Evolutionary conservation across 2,797 vertebrate species (phyloP).

Genomic region (Parauchenoglanis ngamensis): DNA sequence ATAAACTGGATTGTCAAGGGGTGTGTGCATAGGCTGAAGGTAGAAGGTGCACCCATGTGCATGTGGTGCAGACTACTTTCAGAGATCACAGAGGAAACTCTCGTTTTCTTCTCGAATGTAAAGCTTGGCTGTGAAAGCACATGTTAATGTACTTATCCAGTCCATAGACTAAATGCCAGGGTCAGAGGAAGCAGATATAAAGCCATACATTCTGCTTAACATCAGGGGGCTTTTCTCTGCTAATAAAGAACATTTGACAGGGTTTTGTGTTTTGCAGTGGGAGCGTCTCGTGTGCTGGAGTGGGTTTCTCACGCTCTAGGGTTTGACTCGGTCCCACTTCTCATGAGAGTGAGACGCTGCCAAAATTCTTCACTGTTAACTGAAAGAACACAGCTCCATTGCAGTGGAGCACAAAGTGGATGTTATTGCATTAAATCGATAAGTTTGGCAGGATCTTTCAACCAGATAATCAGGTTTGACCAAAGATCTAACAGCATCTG

Average conservation of each 20-base stretch:
- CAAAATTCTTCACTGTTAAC: slow-evolving; percentile 32
- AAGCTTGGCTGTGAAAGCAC: background rate
- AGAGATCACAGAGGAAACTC: slow-evolving; percentile 1
- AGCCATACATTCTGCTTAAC: background rate
- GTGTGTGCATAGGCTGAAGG: background rate
- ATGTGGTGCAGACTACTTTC: background rate
- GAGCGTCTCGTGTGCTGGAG: slow-evolving; percentile 31
- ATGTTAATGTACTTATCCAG: background rate
- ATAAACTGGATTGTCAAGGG: background rate
- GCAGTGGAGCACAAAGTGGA: background rate
- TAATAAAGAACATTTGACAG: slow-evolving; percentile 29
- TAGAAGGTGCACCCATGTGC: background rate
- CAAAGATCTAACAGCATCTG: background rate
- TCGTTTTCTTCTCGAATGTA: background rate
- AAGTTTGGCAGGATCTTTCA: background rate
- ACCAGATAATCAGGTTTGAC: background rate
- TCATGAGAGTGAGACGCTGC: slow-evolving; percentile 39
- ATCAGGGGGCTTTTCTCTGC: slow-evolving; percentile 18
- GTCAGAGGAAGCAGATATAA: slow-evolving; percentile 5
- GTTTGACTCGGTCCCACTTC: slow-evolving; percentile 36
- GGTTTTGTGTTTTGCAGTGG: slow-evolving; percentile 39
- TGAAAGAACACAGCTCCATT: background rate
- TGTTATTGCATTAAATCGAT: background rate
- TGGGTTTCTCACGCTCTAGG: slow-evolving; percentile 62
- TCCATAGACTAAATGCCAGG: background rate